Conservation (phyloP, 2,797 vertebrate species). For the Fratercula arctica region DNA sequence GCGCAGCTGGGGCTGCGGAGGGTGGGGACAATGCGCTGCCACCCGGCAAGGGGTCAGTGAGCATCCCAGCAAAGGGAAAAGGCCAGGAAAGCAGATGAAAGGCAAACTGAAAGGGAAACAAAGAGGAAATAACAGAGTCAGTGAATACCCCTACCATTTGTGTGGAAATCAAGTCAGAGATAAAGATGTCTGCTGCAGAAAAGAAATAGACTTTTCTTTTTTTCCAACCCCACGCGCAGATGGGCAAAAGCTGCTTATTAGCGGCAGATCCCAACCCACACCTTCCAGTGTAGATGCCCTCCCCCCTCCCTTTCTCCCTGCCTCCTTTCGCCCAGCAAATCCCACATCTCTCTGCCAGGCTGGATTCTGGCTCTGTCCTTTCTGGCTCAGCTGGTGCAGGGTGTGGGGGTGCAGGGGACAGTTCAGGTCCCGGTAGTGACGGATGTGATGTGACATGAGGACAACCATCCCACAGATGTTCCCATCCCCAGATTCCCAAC, state of each 20-base stretch:
- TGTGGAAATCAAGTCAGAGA: neutral
- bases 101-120: neutral
- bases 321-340: neutral
- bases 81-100: neutral
- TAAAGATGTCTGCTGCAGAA: neutral
- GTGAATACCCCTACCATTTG: neutral
- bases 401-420: accelerated
- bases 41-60: neutral
- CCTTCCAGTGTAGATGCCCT: neutral
- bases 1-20: neutral
- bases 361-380: neutral
- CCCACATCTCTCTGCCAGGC: neutral
- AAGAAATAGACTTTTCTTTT: neutral
- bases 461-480: neutral
- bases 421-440: accelerated
- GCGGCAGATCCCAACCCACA: neutral
- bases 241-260: neutral
- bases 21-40: neutral
- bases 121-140: neutral
- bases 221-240: neutral
- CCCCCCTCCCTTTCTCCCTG: neutral
- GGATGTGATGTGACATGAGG: neutral
- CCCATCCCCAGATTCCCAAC: neutral
- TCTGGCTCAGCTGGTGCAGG: neutral
- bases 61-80: neutral